phyloP scores from a whole-genome alignment of 2,113 vertebrate species.

The Verasper variegatus region DNA sequence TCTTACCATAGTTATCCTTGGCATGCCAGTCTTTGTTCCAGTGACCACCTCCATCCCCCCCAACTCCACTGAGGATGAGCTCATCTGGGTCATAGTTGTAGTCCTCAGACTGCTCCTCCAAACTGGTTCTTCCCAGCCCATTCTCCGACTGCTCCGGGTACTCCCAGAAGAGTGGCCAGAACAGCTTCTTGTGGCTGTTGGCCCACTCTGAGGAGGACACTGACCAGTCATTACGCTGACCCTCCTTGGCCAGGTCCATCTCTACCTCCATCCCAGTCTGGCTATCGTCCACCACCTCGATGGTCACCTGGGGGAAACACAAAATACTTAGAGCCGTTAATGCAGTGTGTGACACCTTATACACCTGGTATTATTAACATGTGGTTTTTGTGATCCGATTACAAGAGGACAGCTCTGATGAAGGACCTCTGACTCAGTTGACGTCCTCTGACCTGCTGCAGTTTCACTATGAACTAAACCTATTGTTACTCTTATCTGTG shows the following conservation, averaged over 20 bases:
- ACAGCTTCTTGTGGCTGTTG: slow-evolving; percentile 83
- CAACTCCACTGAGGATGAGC: slow-evolving; percentile 81
- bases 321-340: neutral
- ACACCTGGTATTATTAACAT: no score
- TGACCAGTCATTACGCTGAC: slow-evolving; percentile 83
- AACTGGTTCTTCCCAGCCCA: slow-evolving; percentile 59
- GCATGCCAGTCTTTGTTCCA: slow-evolving; percentile 84
- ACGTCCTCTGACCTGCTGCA: no score
- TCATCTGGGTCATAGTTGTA: slow-evolving; percentile 82
- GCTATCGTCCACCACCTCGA: slow-evolving; percentile 87
- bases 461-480: no score
- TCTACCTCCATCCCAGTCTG: slow-evolving; percentile 85
- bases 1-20: slow-evolving; percentile 85
- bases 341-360: no score
- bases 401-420: no score
- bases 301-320: slow-evolving; percentile 83
- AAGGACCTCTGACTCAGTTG: no score
- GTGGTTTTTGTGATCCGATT: no score
- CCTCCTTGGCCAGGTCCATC: slow-evolving; percentile 86
- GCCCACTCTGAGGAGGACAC: slow-evolving; percentile 72
- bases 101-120: slow-evolving; percentile 75
- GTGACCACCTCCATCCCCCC: slow-evolving; percentile 76
- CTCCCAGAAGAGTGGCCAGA: slow-evolving; percentile 91
- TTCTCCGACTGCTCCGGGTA: slow-evolving; percentile 81
- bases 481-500: no score